Base-by-base conservation (phyloP, 2,797 vertebrate genomes). In the Microctenopoma lineatum region DNA sequence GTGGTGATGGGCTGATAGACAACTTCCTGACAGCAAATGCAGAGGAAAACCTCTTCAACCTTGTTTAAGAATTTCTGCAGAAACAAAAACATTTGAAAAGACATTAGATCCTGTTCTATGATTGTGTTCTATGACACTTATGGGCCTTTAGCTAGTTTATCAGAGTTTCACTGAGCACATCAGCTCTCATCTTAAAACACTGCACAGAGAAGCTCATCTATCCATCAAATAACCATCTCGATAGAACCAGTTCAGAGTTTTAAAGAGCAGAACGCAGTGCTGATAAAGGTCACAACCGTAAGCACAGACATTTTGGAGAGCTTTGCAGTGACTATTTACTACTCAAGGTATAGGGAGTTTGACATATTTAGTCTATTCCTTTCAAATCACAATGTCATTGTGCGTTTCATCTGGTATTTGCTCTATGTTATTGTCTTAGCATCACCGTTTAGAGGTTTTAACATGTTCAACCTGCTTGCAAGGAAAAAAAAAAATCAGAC, bases 11-110 rank as follows among this genome's bases (percentile, higher is more conserved):
- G 98, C 77, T 95, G 92, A 73, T 89, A 98, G 58, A 99, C 98
- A 42, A 99, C 94, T 86, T 99, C 98, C 89, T 99, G 98, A 70
- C 98, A 99, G 91, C 98, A 99, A 52, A 99, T 97, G 59, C 98
- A 99, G 75, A 96, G 87, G 77, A 99, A 99, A 3, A 95, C 87
- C 57, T 99, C 98, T 71, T 97, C 96, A 56, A 99, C 97, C 76
- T 98, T 98, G 71, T 55, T 97, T 47, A 99, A 85, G 77, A 99
- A 99, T 86, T 94, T 96, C 96, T 99, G 92, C 1, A 83, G 70
- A 25, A 76, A 75, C 1, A 70, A 50, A 32, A 51, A 44, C 2
- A 5, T 21, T 11, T 34, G 8, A 65, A 18, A 44, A 29, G 3
- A 5, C 2, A 10, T 67, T 11, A 62, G 7, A 48, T 45, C 59